Conservation (phyloP, 2,888 invertebrate genomes). For the Caenorhabditis sp. region DNA sequence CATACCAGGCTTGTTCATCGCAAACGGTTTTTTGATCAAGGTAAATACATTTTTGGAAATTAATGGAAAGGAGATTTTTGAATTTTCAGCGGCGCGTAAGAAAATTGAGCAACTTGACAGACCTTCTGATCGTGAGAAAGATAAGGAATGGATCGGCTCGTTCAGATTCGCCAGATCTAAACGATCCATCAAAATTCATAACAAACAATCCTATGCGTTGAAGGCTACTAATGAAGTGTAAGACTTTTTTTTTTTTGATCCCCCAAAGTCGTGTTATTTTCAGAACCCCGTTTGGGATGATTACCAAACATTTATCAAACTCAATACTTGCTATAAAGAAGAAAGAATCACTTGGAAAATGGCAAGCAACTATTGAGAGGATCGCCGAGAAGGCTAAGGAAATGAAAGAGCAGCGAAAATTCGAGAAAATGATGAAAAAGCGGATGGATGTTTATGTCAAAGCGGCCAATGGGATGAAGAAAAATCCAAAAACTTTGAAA, state of each 20-base stretch:
- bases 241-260: background rate
- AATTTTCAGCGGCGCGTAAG: background rate
- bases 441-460: constrained; percentile 4
- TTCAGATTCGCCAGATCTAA: constrained; percentile 10
- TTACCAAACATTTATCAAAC: constrained; percentile 21
- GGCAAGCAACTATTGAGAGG: constrained; percentile 20
- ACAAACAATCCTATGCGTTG: constrained; percentile 5
- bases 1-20: constrained; percentile 11
- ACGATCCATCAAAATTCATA: constrained; percentile 8
- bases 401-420: constrained; percentile 20
- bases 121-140: background rate
- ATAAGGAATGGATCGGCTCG: background rate
- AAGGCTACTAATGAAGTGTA: constrained; percentile 15
- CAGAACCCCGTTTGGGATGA: constrained; percentile 21
- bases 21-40: constrained; percentile 22
- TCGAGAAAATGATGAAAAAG: constrained; percentile 13
- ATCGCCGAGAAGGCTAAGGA: constrained; percentile 20
- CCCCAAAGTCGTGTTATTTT: background rate
- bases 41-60: background rate
- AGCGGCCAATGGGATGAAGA: background rate
- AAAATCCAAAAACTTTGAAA: background rate
- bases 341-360: constrained; percentile 15
- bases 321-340: constrained; percentile 25
- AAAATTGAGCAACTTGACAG: background rate
- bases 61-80: background rate